Evolutionary conservation across 1,140 invertebrate species (phyloP).

Genomic region (Lordiphosa clarofinis): DNA sequence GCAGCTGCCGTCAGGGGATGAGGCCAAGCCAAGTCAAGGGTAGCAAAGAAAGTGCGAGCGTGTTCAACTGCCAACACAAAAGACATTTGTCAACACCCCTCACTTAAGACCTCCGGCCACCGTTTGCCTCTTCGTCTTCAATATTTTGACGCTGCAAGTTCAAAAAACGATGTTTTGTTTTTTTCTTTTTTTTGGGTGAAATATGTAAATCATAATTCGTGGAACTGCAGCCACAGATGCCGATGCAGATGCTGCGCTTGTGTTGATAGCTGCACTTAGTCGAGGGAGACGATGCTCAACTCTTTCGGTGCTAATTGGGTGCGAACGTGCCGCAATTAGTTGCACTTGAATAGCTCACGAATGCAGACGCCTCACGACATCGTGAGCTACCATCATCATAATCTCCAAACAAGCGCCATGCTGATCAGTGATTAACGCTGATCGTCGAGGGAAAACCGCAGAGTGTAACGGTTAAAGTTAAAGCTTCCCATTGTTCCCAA

Average conservation of each 20-base stretch:
- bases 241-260: slow-evolving; percentile 11
- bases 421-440: slow-evolving; percentile 45
- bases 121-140: slow-evolving; percentile 22
- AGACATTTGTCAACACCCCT: slow-evolving; percentile 74
- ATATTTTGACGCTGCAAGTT: slow-evolving; percentile 72
- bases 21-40: slow-evolving; percentile 22
- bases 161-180: slow-evolving; percentile 29
- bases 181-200: slow-evolving; percentile 5
- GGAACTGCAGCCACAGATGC: slow-evolving; percentile 6
- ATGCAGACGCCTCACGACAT: slow-evolving; percentile 38
- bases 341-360: slow-evolving; percentile 67
- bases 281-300: slow-evolving; percentile 31
- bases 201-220: slow-evolving; percentile 58
- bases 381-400: slow-evolving; percentile 56
- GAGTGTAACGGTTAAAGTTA: slow-evolving; percentile 50
- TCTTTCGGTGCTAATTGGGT: slow-evolving; percentile 71
- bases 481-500: slow-evolving; percentile 15
- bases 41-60: slow-evolving; percentile 8
- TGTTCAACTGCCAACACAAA: slow-evolving; percentile 43
- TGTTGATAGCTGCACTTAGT: slow-evolving; percentile 75
- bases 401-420: slow-evolving; percentile 60
- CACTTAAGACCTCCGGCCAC: slow-evolving; percentile 45
- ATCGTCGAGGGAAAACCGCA: slow-evolving; percentile 36
- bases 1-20: slow-evolving; percentile 42
- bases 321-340: slow-evolving; percentile 74